Evolutionary conservation across 2,888 invertebrate species (phyloP), one percentile per base, ranked within the genome.

Genomic region (Rotaria socialis): DNA sequence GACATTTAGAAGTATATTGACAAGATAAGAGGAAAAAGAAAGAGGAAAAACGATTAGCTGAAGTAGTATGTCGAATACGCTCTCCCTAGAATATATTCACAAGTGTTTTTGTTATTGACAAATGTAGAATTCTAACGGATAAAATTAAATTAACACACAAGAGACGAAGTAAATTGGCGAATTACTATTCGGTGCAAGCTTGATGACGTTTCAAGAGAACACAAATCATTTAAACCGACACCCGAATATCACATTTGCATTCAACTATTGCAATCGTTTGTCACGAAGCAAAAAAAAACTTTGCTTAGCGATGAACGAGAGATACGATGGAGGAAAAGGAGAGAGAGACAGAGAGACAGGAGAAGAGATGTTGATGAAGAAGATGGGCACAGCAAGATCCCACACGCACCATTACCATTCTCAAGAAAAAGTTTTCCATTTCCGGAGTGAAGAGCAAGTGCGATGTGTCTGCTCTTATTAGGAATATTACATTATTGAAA

Each of bases 161-260:
- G 67, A 67, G 67, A 27, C 67, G 67, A 67, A 41, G 67, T 35
- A 19, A 67, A 67, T 27, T 7, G 67, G 35, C 35, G 16, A 6
- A 67, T 67, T 67, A 67, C 67, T 19, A 67, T 67, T 67, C 67
- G 35, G 35, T 35, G 35, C 35, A 67, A 67, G 35, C 67, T 67
- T 67, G 67, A 35, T 41, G 67, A 67, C 35, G 67, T 67, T 67
- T 67, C 35, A 67, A 67, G 67, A 67, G 67, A 67, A 35, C 27
- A 67, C 19, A 67, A 67, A 67, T 67, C 67, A 67, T 67, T 67
- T 67, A 67, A 67, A 67, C 67, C 19, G 67, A 67, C 67, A 67
- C 67, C 67, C 67, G 67, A 41, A 35, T 67, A 67, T 67, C 67
- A 67, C 35, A 67, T 67, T 67, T 67, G 67, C 67, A 67, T 67